Percentiles rank a stretch among this genome's conserved stretches.
These are phyloP conservation scores for Dascillus cervinus DNA, from an alignment of 2,888 invertebrate genomes.

Conservation along the genomic window DNA sequence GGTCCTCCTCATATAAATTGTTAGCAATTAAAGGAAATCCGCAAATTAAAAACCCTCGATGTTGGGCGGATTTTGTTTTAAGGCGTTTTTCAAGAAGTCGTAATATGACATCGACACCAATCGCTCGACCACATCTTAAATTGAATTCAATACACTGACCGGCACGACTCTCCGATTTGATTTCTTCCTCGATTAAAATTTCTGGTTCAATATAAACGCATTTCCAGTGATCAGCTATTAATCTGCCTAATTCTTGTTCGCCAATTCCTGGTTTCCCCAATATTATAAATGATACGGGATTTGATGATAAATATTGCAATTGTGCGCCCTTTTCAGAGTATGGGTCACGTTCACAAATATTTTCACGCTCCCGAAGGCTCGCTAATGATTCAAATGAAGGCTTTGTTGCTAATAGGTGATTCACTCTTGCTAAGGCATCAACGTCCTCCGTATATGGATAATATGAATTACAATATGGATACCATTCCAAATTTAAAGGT, in stretches of 20 bases:
- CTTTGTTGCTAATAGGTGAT: slow-evolving; percentile 25
- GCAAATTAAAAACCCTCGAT: slow-evolving; percentile 58
- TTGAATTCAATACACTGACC: slow-evolving; percentile 53
- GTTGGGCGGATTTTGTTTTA: slow-evolving; percentile 44
- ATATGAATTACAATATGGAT: slow-evolving; percentile 40
- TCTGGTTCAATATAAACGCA: slow-evolving; percentile 53
- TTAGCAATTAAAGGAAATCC: slow-evolving; percentile 57
- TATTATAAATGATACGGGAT: slow-evolving; percentile 52
- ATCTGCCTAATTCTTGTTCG: slow-evolving; percentile 47
- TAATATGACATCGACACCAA: slow-evolving; percentile 46
- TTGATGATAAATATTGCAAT: slow-evolving; percentile 42
- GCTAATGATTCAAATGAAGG: slow-evolving; percentile 7
- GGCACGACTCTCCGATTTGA: slow-evolving; percentile 46
- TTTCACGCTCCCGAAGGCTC: slow-evolving; percentile 1
- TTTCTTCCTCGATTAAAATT: slow-evolving; percentile 50
- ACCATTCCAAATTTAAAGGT: slow-evolving; percentile 23
- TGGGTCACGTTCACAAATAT: slow-evolving; percentile 22
- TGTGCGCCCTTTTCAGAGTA: slow-evolving; percentile 51
- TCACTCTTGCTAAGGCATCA: slow-evolving; percentile 38
- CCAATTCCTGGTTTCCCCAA: slow-evolving; percentile 53
- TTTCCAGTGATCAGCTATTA: slow-evolving; percentile 49
- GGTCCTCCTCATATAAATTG: slow-evolving; percentile 35
- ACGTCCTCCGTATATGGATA: slow-evolving; percentile 42
- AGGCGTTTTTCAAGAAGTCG: slow-evolving; percentile 48
- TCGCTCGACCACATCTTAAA: slow-evolving; percentile 46